These are phyloP conservation scores for Caloenas nicobarica DNA, from an alignment of 2,113 vertebrate species.

Conservation along the genomic window DNA sequence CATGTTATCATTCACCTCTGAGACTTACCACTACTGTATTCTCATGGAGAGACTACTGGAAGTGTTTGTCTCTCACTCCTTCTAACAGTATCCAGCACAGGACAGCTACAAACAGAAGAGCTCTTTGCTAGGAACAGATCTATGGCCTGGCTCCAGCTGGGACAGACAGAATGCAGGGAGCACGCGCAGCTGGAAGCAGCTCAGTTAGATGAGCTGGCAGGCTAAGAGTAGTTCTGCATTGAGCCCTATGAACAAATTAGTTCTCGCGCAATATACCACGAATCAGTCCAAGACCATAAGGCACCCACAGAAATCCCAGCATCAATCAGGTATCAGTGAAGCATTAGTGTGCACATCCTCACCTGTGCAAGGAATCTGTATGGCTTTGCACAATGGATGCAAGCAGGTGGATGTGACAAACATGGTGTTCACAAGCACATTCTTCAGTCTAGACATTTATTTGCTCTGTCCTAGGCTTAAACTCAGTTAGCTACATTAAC, in stretches of 20 bases:
- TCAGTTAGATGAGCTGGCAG: not conserved
- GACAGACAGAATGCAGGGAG: rapidly evolving
- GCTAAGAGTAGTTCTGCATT: not conserved
- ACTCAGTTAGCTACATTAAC: not conserved
- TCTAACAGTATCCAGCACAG: not conserved
- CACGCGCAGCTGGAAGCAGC: not conserved
- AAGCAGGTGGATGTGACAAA: not conserved
- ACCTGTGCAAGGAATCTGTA: not conserved
- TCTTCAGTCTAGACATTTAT: not conserved
- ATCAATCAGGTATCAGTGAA: not conserved
- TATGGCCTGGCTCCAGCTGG: not conserved
- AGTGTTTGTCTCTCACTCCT: not conserved
- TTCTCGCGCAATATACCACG: not conserved
- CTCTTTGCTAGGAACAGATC: not conserved
- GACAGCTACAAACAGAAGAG: not conserved
- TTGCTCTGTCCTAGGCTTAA: not conserved
- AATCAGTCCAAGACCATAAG: not conserved
- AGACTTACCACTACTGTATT: not conserved
- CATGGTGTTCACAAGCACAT: not conserved
- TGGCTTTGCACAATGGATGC: not conserved
- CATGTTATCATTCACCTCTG: not conserved
- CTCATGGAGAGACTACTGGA: rapidly evolving
- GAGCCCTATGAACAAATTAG: not conserved
- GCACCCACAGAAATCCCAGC: not conserved
- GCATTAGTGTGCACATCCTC: not conserved